phyloP scores from a whole-genome alignment of 2,113 vertebrate genomes.

The Cinclus mexicanus region DNA sequence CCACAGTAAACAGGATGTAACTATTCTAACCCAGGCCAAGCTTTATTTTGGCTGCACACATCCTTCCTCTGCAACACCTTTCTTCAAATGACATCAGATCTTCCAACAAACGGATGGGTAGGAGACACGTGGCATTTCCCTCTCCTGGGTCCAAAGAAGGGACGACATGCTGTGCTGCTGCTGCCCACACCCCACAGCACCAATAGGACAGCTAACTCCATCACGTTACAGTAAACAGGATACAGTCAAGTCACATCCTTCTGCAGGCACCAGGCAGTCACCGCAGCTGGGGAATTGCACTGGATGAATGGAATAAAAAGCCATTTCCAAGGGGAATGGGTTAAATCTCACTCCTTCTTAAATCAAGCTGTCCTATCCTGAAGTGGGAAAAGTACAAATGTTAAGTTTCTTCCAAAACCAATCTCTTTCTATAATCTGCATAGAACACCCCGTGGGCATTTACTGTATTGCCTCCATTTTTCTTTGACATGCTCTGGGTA shows the following conservation, averaged over 20 bases:
- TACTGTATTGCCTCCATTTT: background rate
- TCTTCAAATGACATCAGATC: conserved; percentile 11
- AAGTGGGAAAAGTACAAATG: background rate
- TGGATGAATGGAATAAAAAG: background rate
- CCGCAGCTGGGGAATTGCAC: background rate
- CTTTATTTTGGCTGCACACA: background rate
- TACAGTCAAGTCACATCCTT: background rate
- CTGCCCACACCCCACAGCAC: background rate
- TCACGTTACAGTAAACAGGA: conserved; percentile 11
- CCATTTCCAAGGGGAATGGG: background rate
- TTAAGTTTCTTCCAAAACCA: background rate
- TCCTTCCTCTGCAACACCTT: conserved; percentile 60
- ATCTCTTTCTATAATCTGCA: background rate
- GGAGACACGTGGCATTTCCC: background rate
- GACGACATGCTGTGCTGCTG: background rate
- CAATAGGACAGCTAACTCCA: background rate
- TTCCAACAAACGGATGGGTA: background rate
- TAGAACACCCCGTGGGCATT: background rate
- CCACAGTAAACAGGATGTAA: conserved; percentile 54
- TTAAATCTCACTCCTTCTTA: background rate
- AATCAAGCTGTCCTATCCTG: background rate
- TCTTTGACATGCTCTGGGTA: background rate
- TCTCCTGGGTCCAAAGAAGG: background rate
- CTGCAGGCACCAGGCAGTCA: background rate
- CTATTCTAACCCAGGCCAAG: background rate